A percentile compares a stretch with the other conserved stretches of the same genome.
Evolutionary conservation across 2,113 vertebrate genomes (phyloP).

Genomic region (Rhea americana): DNA sequence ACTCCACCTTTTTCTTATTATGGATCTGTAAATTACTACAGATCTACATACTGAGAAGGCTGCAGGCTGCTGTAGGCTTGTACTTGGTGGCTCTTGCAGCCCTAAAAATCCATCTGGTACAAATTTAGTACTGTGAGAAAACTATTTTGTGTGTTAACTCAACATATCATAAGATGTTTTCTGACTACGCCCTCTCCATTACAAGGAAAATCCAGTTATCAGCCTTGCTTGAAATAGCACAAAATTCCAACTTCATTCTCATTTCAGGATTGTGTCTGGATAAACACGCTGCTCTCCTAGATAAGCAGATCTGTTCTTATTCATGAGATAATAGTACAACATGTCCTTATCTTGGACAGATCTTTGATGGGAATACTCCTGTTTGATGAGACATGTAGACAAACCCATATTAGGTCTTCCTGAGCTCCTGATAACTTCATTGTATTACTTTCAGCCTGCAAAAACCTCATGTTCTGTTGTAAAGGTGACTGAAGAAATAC

Average conservation of each 20-base stretch:
- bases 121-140: slow-evolving; percentile 13
- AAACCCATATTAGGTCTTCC: not conserved
- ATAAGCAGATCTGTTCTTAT: slow-evolving; percentile 31
- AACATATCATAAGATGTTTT: not conserved
- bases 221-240: slow-evolving; percentile 1
- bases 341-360: slow-evolving; percentile 34
- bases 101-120: not conserved
- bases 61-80: not conserved
- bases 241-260: not conserved
- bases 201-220: slow-evolving; percentile 14
- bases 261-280: slow-evolving; percentile 1
- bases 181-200: not conserved
- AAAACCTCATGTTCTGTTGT: slow-evolving; percentile 2
- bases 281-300: slow-evolving; percentile 30
- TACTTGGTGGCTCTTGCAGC: not conserved
- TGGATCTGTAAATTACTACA: not conserved
- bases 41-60: not conserved
- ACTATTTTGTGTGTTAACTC: not conserved
- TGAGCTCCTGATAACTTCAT: not conserved
- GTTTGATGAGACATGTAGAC: not conserved
- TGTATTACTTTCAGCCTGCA: not conserved
- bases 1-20: not conserved
- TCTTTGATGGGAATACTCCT: slow-evolving; percentile 32
- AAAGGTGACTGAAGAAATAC: slow-evolving; percentile 32
- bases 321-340: not conserved